phyloP scores from a whole-genome alignment of 2,113 vertebrate species.

The Harpagus bidentatus region DNA sequence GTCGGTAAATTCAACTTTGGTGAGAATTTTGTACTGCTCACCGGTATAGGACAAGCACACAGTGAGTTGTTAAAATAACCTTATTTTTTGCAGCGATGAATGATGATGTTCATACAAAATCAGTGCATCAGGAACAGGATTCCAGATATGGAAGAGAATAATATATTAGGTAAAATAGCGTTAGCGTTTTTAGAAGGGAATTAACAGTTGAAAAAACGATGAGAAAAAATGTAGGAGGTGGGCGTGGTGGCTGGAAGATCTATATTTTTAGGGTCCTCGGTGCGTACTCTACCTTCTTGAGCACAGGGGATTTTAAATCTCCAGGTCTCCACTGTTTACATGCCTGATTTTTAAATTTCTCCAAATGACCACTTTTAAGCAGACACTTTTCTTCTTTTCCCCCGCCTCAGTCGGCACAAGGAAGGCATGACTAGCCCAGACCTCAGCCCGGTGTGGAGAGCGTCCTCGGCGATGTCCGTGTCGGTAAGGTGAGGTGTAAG shows the following conservation, averaged over 20 bases:
- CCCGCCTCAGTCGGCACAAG: background rate
- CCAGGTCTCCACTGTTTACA: background rate
- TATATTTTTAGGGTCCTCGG: background rate
- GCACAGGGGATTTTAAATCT: background rate
- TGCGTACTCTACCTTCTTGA: background rate
- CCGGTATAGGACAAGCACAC: background rate
- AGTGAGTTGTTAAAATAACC: background rate
- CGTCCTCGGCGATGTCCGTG: fast-evolving
- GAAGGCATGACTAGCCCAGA: background rate
- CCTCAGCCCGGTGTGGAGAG: fast-evolving
- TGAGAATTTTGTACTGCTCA: background rate
- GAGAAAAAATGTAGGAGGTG: background rate
- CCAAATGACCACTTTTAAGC: background rate
- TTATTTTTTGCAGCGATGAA: background rate
- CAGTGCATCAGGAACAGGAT: background rate
- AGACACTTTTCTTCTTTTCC: background rate
- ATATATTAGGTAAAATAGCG: background rate
- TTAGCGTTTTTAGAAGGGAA: background rate
- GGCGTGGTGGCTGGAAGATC: background rate
- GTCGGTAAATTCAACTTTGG: background rate
- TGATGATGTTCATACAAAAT: background rate
- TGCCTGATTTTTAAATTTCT: background rate
- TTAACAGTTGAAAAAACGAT: background rate
- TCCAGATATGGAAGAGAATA: background rate
- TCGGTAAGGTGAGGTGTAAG: too few relatives aligned